Conservation (phyloP, 1,140 invertebrate genomes). For the Brachionus asplanchnoidis region DNA sequence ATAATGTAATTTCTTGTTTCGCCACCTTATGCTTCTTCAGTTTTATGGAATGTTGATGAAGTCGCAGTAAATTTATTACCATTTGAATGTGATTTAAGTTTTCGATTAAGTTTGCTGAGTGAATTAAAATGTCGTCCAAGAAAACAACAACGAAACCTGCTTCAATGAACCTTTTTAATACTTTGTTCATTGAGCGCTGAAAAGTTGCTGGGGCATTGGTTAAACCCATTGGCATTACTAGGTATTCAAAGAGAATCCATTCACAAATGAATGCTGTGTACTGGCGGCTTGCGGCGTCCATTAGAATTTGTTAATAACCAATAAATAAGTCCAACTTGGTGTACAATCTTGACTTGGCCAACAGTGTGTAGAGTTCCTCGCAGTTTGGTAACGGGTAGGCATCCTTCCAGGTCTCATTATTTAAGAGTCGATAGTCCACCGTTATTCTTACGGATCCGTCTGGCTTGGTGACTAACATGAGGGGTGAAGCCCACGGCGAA, state of each 20-base stretch:
- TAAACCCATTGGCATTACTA: constrained; percentile 56
- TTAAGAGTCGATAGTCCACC: constrained; percentile 9
- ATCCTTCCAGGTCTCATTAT: not conserved
- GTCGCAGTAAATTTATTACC: no score
- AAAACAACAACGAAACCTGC: not conserved
- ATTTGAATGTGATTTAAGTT: no score
- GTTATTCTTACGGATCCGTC: not conserved
- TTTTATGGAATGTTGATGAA: no score
- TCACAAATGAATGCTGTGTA: constrained; percentile 42
- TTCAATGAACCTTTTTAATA: not conserved
- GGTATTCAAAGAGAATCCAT: constrained; percentile 49
- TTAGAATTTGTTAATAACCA: constrained; percentile 44
- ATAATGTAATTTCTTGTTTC: no score
- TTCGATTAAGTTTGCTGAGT: no score
- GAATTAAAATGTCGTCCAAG: no score
- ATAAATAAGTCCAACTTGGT: constrained; percentile 43
- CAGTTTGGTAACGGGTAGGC: not conserved
- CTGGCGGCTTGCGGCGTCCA: constrained; percentile 13
- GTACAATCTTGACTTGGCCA: not conserved
- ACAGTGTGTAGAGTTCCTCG: not conserved
- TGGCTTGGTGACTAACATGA: not conserved
- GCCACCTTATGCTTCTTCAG: no score
- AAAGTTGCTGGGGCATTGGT: constrained; percentile 55
- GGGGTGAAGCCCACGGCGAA: not conserved
- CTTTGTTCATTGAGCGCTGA: constrained; percentile 58